Evolutionary conservation across 2,797 vertebrate species (phyloP), one percentile per base, ranked within the genome.

Genomic region (Eptatretus atami): DNA sequence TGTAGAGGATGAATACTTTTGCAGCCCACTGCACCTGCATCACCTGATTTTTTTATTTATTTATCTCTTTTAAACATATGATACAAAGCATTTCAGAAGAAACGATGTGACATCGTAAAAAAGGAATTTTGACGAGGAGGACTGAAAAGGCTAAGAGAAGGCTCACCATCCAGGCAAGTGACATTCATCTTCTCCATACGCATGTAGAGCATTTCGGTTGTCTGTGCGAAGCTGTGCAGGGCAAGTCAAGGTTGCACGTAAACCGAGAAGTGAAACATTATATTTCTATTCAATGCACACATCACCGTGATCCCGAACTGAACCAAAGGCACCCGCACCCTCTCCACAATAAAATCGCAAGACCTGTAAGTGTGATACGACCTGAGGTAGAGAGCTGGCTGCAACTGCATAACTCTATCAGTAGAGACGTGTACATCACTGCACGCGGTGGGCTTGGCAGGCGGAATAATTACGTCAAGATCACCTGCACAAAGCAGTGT

Each of bases 141-240:
- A 65, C 52, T 15, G 52, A 60, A 15, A 19, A 57, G 19, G 57
- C 52, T 15, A 14, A 25, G 65, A 63, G n/a, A 19, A 44, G 53
- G 63, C 55, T 66, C 24, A 95, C 90, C 87, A 75, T 98, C 92
- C 69, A 86, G 77, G 66, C 92, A 95, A 10, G 75, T 78, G 53
- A 85, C 87, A 73, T 94, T 96, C 92, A 98, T 98, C 1, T 82
- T 84, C 72, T 98, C 92, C 77, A 98, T 76, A 64, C 88, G 80
- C 83, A 90, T 92, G 70, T 94, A 98, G 60, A 98, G 73, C 92
- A 98, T 98, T 77, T 98, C 90, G 44, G 90, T 88, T 65, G 84
- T 86, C 76, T 98, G 90, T 3, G 90, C 92, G 69, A 98, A n/a
- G 74, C 92, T 98, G 63, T 10, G 57, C 57, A 12, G 57, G 9